phyloP scores from a whole-genome alignment of 2,888 invertebrate species.

The Caenorhabditis sulstoni region DNA sequence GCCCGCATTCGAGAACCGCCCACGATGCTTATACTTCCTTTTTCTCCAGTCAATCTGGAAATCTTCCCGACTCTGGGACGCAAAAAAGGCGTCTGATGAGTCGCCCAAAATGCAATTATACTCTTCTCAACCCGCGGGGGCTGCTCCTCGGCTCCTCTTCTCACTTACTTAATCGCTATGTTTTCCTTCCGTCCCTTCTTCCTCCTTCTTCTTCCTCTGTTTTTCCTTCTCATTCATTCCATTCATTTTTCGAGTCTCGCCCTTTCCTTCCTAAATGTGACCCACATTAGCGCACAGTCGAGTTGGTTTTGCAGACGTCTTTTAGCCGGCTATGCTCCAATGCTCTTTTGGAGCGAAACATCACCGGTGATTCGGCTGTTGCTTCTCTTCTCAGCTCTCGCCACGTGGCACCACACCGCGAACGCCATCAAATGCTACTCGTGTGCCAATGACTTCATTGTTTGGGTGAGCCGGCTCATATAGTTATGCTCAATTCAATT shows the following conservation, averaged over 20 bases:
- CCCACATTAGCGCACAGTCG: conserved; percentile 59
- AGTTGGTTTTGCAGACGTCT: conserved; percentile 25
- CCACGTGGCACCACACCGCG: conserved; percentile 38
- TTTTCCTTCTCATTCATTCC: conserved; percentile 8
- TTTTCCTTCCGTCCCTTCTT: conserved; percentile 10
- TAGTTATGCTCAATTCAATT: background rate
- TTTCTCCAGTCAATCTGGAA: conserved; percentile 5
- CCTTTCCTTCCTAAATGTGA: conserved; percentile 10
- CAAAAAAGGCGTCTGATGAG: conserved; percentile 41
- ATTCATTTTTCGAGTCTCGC: conserved; percentile 1
- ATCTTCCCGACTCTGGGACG: background rate
- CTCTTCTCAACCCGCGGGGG: conserved; percentile 23
- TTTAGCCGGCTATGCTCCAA: conserved; percentile 54
- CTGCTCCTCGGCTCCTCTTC: background rate
- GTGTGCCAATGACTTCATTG: conserved; percentile 78
- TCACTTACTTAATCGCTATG: conserved; percentile 47
- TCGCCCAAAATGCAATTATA: conserved; percentile 53
- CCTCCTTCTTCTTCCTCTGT: conserved; percentile 11
- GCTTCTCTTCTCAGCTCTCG: conserved; percentile 4
- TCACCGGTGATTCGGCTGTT: conserved; percentile 46
- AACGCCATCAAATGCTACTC: conserved; percentile 73
- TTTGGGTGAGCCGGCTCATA: conserved; percentile 70
- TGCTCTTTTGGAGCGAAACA: conserved; percentile 50
- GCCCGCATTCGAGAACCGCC: background rate
- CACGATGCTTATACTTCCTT: background rate